Conservation (phyloP, 2,113 vertebrate species). For the Siniperca chuatsi region DNA sequence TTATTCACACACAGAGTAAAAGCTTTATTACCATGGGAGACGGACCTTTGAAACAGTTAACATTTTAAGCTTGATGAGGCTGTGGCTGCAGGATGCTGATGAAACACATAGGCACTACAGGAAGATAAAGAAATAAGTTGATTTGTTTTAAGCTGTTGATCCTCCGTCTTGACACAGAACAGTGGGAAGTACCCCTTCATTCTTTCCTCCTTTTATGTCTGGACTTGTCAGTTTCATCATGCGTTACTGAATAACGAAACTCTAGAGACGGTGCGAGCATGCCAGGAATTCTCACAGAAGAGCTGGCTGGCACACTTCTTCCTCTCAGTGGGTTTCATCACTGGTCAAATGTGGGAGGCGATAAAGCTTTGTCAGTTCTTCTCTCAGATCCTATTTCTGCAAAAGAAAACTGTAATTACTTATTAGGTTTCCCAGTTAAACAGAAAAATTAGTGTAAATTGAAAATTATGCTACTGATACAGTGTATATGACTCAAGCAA, state of each 20-base stretch:
- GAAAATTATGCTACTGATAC: neutral
- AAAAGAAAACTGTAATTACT: slow-evolving; percentile 24
- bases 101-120: neutral
- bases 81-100: slow-evolving; percentile 13
- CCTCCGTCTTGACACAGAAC: slow-evolving; percentile 8
- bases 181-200: slow-evolving; percentile 10
- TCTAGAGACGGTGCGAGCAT: slow-evolving; percentile 15
- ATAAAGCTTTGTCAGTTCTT: slow-evolving; percentile 11
- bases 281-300: slow-evolving; percentile 38
- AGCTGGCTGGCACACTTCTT: slow-evolving; percentile 40
- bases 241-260: slow-evolving; percentile 35
- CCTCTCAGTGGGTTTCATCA: slow-evolving; percentile 24
- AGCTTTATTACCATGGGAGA: slow-evolving; percentile 3
- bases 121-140: slow-evolving; percentile 18
- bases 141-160: slow-evolving; percentile 26
- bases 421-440: neutral
- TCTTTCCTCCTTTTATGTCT: slow-evolving; percentile 36
- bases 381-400: slow-evolving; percentile 9
- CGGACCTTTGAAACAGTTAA: slow-evolving; percentile 22
- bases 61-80: slow-evolving; percentile 2
- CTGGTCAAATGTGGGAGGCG: slow-evolving; percentile 43
- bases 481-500: neutral
- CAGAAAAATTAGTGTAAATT: neutral
- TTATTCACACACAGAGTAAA: slow-evolving; percentile 46
- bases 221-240: slow-evolving; percentile 51